Conservation (phyloP, 2,888 invertebrate species). For the Sarcophaga carnaria region DNA sequence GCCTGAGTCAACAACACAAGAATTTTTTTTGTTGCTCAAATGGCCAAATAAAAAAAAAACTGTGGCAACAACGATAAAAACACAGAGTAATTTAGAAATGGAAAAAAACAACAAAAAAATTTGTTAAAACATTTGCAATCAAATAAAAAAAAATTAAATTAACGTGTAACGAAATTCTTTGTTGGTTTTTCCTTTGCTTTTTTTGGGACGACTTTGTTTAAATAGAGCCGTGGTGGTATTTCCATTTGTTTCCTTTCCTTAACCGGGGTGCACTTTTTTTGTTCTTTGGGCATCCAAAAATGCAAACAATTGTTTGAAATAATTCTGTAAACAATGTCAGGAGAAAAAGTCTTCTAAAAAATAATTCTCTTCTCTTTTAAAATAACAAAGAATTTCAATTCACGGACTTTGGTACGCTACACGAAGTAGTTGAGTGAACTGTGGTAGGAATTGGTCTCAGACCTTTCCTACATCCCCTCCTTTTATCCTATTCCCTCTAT, state of each 20-base stretch:
- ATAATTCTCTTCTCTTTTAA: slow-evolving; percentile 4
- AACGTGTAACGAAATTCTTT: background rate
- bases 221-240: background rate
- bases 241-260: background rate
- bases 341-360: background rate
- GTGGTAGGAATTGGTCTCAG: too few relatives aligned
- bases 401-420: too few relatives aligned
- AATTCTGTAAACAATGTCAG: slow-evolving; percentile 21
- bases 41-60: too few relatives aligned
- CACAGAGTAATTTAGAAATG: too few relatives aligned
- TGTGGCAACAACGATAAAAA: too few relatives aligned
- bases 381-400: slow-evolving; percentile 3
- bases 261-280: background rate
- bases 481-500: too few relatives aligned
- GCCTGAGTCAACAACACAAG: too few relatives aligned
- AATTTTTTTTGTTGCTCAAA: too few relatives aligned
- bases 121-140: background rate
- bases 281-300: background rate
- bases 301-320: slow-evolving; percentile 34
- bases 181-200: background rate
- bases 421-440: too few relatives aligned
- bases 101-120: background rate
- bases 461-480: too few relatives aligned
- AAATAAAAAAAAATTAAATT: background rate
- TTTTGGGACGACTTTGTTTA: background rate